These are phyloP conservation scores for Ferrisia virgata DNA, from an alignment of 2,888 invertebrate genomes.

Conservation along the genomic window DNA sequence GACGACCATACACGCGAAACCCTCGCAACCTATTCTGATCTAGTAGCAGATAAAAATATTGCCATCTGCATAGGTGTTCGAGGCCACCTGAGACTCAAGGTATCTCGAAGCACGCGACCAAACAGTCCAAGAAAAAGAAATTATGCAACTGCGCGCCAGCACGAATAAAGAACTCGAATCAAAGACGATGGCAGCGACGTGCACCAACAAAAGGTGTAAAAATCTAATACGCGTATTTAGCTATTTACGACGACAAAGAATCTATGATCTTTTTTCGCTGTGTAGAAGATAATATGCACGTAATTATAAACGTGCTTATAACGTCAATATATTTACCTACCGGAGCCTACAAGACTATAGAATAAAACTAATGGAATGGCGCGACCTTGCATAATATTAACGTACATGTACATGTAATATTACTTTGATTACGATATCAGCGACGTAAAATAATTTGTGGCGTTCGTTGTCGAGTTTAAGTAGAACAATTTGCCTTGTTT, in stretches of 20 bases:
- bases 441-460: background rate
- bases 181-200: background rate
- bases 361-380: background rate
- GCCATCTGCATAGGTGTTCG: background rate
- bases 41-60: background rate
- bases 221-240: no score
- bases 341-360: no score
- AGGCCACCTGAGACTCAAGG: background rate
- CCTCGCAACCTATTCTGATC: background rate
- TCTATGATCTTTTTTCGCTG: background rate
- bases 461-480: background rate
- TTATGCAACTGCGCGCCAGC: background rate
- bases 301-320: no score
- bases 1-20: no score
- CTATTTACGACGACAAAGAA: background rate
- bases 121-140: background rate
- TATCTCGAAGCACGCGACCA: background rate
- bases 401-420: background rate
- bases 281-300: no score
- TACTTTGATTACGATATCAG: background rate
- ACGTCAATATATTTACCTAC: no score
- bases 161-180: background rate
- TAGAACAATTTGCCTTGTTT: no score
- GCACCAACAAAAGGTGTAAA: background rate
- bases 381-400: background rate